Evolutionary conservation across 2,797 vertebrate genomes (phyloP).

Genomic region (Manis javanica): DNA sequence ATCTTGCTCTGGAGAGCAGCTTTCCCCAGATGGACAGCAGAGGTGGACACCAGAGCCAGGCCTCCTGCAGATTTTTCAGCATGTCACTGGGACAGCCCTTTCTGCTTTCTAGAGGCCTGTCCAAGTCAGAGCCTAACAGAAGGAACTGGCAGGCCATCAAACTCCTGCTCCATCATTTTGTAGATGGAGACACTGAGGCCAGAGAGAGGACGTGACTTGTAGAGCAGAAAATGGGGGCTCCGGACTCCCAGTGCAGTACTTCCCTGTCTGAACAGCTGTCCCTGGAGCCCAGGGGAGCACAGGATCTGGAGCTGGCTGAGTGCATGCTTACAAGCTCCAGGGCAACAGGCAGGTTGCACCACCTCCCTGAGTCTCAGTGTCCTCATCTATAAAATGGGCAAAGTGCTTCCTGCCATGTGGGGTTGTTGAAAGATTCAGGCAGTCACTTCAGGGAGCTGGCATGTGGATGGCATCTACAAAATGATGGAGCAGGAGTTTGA

Average conservation of each 20-base stretch:
- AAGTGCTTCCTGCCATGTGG: neutral
- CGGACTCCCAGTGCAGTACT: neutral
- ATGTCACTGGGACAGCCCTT: neutral
- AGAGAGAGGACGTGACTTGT: neutral
- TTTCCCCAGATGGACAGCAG: neutral
- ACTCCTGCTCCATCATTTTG: neutral
- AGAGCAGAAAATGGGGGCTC: neutral
- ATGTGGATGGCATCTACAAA: neutral
- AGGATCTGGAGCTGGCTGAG: neutral
- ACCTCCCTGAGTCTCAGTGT: neutral
- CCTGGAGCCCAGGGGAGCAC: neutral
- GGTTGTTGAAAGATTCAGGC: neutral
- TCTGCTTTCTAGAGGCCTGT: neutral
- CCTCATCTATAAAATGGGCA: neutral
- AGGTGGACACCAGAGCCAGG: fast-evolving
- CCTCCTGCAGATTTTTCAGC: neutral
- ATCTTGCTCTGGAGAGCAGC: neutral
- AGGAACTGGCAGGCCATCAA: fast-evolving
- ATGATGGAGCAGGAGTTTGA: too few species aligned
- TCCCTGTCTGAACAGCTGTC: neutral
- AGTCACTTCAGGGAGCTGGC: neutral
- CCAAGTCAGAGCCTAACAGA: neutral
- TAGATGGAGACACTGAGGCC: neutral
- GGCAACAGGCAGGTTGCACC: too few species aligned
- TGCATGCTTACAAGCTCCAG: fast-evolving